phyloP scores from a whole-genome alignment of 2,888 invertebrate species.

The Ophion ellenae region DNA sequence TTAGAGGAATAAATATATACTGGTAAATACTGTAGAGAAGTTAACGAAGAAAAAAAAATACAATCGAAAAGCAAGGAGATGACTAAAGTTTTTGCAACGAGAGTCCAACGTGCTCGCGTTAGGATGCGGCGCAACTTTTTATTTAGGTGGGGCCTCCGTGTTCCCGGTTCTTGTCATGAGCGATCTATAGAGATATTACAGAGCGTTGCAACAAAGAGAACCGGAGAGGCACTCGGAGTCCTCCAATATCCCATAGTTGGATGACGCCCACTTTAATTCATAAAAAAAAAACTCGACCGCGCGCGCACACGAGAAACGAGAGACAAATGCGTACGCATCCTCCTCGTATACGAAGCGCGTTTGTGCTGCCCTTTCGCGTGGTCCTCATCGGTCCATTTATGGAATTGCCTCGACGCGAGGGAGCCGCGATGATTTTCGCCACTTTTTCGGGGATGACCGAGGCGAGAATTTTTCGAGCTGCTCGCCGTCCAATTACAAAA shows the following conservation, averaged over 20 bases:
- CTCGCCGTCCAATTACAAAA: background rate
- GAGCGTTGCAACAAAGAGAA: conserved; percentile 37
- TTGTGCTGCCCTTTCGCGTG: conserved; percentile 71
- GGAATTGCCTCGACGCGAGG: conserved; percentile 69
- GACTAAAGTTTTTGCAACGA: conserved; percentile 18
- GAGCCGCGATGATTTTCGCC: conserved; percentile 26
- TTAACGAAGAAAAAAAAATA: background rate
- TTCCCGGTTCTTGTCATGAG: conserved; percentile 11
- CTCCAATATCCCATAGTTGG: conserved; percentile 26
- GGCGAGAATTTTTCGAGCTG: conserved; percentile 39
- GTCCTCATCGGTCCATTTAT: conserved; percentile 69
- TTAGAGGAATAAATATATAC: conserved; percentile 5
- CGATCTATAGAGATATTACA: conserved; percentile 27
- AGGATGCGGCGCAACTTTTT: background rate
- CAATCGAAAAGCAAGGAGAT: too few relatives aligned
- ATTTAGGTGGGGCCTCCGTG: conserved; percentile 12
- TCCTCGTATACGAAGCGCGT: conserved; percentile 43
- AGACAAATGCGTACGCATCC: conserved; percentile 37
- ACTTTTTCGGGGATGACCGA: conserved; percentile 44
- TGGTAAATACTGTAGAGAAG: conserved; percentile 11
- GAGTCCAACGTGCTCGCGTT: background rate
- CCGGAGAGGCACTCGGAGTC: background rate
- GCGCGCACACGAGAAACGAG: conserved; percentile 73
- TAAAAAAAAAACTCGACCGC: conserved; percentile 74
- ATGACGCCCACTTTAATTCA: conserved; percentile 79